A percentile compares a stretch with the other conserved stretches of the same genome.
Conservation (phyloP, 1,140 invertebrate genomes). For the Sycophila sp. region DNA sequence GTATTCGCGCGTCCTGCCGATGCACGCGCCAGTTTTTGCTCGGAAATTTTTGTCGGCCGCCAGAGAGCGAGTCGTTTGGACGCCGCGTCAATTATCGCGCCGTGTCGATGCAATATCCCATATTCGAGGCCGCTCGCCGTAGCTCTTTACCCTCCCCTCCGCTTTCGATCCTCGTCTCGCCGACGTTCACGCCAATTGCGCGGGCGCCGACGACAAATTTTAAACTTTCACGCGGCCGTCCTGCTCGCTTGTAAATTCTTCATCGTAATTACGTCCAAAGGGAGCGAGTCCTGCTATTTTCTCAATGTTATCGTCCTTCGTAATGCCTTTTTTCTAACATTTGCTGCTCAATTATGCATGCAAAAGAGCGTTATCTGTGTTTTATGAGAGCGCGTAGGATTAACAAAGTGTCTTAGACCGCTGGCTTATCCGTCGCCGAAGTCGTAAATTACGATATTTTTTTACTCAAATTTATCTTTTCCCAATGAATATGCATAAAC, state of each 20-base stretch:
- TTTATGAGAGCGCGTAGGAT: slow-evolving; percentile 16
- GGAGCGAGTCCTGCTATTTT: too few species aligned
- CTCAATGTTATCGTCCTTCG: not conserved
- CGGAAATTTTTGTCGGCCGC: slow-evolving; percentile 15
- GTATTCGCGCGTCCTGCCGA: not conserved
- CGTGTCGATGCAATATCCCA: slow-evolving; percentile 21
- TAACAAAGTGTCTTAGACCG: not conserved
- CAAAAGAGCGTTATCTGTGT: slow-evolving; percentile 31
- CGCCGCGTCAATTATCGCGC: slow-evolving; percentile 31
- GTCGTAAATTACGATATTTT: too few species aligned
- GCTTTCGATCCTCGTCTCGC: slow-evolving; percentile 20
- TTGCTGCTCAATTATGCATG: slow-evolving; percentile 33
- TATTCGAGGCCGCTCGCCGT: not conserved
- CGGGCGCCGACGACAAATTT: not conserved
- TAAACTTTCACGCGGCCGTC: not conserved
- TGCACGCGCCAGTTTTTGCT: not conserved
- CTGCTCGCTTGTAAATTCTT: too few species aligned
- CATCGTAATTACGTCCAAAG: too few species aligned
- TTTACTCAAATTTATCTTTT: not conserved
- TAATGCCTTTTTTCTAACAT: not conserved
- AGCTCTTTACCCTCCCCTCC: too few species aligned
- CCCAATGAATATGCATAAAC: slow-evolving; percentile 5
- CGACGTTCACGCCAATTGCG: not conserved
- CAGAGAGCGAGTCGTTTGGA: not conserved
- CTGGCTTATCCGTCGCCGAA: too few species aligned